Conservation (phyloP, 2,113 vertebrate genomes). For the Psilopogon haemacephalus region DNA sequence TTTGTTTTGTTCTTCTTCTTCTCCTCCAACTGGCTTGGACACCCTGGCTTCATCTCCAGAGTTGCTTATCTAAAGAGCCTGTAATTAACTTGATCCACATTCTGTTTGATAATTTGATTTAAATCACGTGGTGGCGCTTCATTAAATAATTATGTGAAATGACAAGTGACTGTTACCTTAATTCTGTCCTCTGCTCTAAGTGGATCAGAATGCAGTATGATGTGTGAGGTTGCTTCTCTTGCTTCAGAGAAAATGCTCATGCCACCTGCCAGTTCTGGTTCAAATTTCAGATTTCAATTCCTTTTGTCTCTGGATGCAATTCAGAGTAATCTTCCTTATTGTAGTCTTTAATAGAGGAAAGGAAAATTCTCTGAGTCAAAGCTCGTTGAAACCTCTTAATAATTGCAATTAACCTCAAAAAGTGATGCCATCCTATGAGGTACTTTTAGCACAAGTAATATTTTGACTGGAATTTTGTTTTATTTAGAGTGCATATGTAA, state of each 20-base stretch:
- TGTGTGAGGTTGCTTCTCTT: neutral
- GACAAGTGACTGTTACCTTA: neutral
- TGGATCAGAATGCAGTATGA: neutral
- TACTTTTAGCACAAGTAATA: neutral
- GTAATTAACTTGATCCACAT: neutral
- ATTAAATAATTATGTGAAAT: neutral
- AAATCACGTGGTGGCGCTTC: neutral
- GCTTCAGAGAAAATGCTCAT: neutral
- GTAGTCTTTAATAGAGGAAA: neutral
- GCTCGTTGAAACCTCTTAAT: neutral
- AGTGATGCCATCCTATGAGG: accelerated
- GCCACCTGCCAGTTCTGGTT: neutral
- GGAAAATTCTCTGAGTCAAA: neutral
- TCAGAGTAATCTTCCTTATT: neutral
- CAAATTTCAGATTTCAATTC: neutral
- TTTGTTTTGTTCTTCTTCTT: neutral
- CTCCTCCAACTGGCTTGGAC: neutral
- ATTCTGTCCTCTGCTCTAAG: constrained; percentile 7
- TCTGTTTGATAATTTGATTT: constrained; percentile 35
- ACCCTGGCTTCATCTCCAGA: neutral
- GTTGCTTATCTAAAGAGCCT: neutral
- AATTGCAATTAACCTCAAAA: neutral
- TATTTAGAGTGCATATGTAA: neutral
- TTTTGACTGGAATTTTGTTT: neutral
- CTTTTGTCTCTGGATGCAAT: neutral